Percentiles rank a stretch among this genome's conserved stretches.
These are phyloP conservation scores for Blastomussa wellsi DNA, from an alignment of 92 coral and sea anemone species.

Conservation along the genomic window DNA sequence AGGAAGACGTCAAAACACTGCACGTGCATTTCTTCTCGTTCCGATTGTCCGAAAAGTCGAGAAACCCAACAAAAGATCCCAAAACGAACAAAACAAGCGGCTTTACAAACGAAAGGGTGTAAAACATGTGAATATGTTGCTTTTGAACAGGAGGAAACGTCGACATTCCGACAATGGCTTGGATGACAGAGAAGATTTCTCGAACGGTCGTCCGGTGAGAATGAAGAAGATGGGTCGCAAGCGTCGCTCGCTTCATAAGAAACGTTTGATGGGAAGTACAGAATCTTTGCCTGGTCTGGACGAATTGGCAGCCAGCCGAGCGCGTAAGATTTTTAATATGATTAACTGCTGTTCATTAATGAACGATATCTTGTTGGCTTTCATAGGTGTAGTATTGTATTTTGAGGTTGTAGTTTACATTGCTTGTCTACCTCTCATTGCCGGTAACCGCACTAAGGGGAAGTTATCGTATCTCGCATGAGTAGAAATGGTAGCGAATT, in stretches of 20 bases:
- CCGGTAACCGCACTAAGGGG: too few species aligned
- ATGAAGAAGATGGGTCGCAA: constrained; percentile 64
- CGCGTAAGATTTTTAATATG: constrained; percentile 26
- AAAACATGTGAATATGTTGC: background rate
- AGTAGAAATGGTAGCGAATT: too few species aligned
- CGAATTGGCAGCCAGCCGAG: constrained; percentile 71
- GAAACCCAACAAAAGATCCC: background rate
- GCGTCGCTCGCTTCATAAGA: constrained; percentile 65
- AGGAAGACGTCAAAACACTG: background rate
- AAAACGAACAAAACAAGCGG: background rate
- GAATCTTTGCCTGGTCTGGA: constrained; percentile 76
- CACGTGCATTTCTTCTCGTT: background rate
- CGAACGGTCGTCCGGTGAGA: constrained; percentile 63
- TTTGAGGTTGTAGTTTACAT: background rate
- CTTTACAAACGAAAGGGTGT: background rate
- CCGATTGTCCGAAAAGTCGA: background rate
- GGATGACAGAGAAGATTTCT: constrained; percentile 72
- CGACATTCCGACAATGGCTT: constrained; percentile 37
- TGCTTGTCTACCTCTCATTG: too few species aligned
- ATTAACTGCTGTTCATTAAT: too few species aligned
- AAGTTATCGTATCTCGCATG: too few species aligned
- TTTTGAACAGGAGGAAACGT: constrained; percentile 55
- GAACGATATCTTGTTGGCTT: too few species aligned
- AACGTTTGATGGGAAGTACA: constrained; percentile 85
- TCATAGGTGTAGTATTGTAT: too few species aligned